Conservation (phyloP, 2,113 vertebrate species). For the Hyaena hyaena region DNA sequence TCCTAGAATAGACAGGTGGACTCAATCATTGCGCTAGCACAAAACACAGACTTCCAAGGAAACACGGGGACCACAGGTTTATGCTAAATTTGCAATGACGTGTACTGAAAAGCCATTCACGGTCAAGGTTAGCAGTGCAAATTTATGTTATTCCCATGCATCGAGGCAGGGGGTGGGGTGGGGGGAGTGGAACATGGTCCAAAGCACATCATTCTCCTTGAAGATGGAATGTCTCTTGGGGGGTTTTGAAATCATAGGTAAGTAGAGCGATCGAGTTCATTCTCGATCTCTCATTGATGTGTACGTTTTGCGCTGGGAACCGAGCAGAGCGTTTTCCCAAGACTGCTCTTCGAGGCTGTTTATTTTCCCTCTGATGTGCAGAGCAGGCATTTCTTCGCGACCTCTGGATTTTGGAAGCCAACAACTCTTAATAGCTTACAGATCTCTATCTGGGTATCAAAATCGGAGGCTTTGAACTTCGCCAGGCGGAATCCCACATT, state of each 20-base stretch:
- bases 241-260: not conserved
- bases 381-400: not conserved
- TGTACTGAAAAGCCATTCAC: slow-evolving; percentile 72
- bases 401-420: not conserved
- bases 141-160: slow-evolving; percentile 8
- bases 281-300: not conserved
- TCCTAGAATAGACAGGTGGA: slow-evolving; percentile 94
- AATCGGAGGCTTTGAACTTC: slow-evolving; percentile 46
- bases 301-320: not conserved
- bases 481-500: slow-evolving; percentile 28
- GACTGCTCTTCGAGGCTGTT: not conserved
- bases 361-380: not conserved
- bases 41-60: slow-evolving; percentile 89
- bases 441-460: not conserved
- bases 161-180: not conserved
- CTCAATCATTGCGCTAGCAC: slow-evolving; percentile 90
- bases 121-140: slow-evolving; percentile 65
- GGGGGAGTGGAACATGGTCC: not conserved
- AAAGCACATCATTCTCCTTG: not conserved
- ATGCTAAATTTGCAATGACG: slow-evolving; percentile 66
- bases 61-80: slow-evolving; percentile 73
- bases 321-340: slow-evolving; percentile 9
- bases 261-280: not conserved
- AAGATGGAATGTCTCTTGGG: not conserved
- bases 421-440: not conserved